Evolutionary conservation across 2,888 invertebrate genomes (phyloP), one percentile per base, ranked within the genome.

Genomic region (Lymantria dispar): DNA sequence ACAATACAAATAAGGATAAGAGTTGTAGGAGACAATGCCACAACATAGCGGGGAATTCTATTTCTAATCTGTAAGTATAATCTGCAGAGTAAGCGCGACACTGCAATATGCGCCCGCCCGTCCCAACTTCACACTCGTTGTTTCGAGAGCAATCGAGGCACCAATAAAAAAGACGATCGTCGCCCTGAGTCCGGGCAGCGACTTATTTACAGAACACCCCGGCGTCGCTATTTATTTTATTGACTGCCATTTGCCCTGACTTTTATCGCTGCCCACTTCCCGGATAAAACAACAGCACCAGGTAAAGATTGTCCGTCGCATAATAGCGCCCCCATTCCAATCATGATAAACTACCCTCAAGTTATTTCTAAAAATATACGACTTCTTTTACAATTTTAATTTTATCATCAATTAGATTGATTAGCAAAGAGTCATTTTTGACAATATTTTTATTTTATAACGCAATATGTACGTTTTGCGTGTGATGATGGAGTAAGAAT

Each of bases 101-200:
- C 55, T 76, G 75, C 76, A 85, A 83, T 83, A 85, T 84, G 83
- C 84, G 80, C 71, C 73, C 66, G 64, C 71, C 63, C 57, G 44
- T 60, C 62, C 70, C 60, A 66, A 68, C 74, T 77, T 82, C 80
- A 70, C 85, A 80, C 86, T 85, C 88, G 77, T 83, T 85, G 88
- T 89, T 87, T 89, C 86, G 87, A 91, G 91, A 88, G 91, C 90
- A 85, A 91, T 91, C 85, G 87, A 87, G 88, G 88, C 89, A 87
- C 85, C 91, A 91, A 92, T 92, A 92, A 92, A 92, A 91, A 91
- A 91, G 87, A 76, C 90, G 89, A 91, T 88, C 88, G 88, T 83
- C 87, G 85, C 89, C 88, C 86, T 80, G 85, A 83, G 79, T 81
- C 75, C 74, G 68, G 76, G 75, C 78, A 79, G 79, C 84, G 80